Percentiles rank a stretch among this genome's conserved stretches.
Conservation (phyloP, 2,113 vertebrate species). For the Rostratula benghalensis region DNA sequence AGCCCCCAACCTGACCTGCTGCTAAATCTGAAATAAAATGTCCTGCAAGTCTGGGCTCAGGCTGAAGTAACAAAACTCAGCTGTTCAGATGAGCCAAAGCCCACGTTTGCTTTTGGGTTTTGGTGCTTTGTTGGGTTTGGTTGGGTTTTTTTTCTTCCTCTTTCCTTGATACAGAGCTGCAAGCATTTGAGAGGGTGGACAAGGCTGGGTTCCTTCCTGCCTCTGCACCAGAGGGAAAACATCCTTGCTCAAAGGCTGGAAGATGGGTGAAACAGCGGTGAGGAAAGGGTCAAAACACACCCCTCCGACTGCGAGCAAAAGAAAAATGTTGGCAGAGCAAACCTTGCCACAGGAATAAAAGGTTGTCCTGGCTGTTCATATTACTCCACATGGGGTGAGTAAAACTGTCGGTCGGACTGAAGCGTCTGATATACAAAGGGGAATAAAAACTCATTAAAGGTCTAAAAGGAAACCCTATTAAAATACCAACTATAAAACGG, state of each 20-base stretch:
- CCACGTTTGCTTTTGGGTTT: not conserved
- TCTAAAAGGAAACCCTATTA: conserved; percentile 48
- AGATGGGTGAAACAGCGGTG: not conserved
- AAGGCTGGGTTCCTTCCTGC: not conserved
- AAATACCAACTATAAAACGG: conserved; percentile 38
- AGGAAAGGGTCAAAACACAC: conserved; percentile 43
- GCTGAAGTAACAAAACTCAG: not conserved
- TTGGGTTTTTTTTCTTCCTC: not conserved
- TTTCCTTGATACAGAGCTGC: not conserved
- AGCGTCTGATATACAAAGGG: conserved; percentile 10
- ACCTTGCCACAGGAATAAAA: conserved; percentile 21
- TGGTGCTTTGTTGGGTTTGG: no score
- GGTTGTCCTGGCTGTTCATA: conserved; percentile 5
- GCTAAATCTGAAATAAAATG: not conserved
- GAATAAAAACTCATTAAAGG: conserved; percentile 48
- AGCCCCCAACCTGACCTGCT: not conserved
- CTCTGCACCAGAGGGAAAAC: not conserved
- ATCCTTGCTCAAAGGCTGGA: not conserved
- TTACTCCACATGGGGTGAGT: conserved; percentile 40
- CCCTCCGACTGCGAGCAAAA: not conserved
- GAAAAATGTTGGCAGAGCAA: conserved; percentile 29
- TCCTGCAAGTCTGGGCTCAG: not conserved
- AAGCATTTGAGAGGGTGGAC: not conserved
- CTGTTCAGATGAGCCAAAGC: not conserved
- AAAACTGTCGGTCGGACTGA: conserved; percentile 37